Percentiles rank a stretch among this genome's conserved stretches.
Conservation (phyloP, 1,140 invertebrate species). For the Scylla paramamosain region DNA sequence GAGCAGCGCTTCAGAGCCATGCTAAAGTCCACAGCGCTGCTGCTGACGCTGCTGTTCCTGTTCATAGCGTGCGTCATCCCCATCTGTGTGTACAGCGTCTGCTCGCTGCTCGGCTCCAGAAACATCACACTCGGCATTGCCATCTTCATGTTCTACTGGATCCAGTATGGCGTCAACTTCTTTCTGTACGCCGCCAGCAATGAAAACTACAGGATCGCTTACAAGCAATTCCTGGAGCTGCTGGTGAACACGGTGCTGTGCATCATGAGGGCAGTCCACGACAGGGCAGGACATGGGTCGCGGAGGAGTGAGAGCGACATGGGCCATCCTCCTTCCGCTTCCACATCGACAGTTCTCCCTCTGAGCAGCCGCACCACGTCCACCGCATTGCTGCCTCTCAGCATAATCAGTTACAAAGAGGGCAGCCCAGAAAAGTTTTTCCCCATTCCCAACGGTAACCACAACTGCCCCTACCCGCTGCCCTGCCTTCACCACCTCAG, state of each 20-base stretch:
- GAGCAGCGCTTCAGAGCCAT: constrained; percentile 44
- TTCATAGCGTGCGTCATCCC: constrained; percentile 75
- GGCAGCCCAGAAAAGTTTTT: neutral
- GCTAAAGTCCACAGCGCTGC: constrained; percentile 72
- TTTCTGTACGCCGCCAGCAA: constrained; percentile 67
- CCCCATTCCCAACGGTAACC: neutral
- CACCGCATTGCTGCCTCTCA: neutral
- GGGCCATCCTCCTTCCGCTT: neutral
- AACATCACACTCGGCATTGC: constrained; percentile 50
- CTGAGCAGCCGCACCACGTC: neutral
- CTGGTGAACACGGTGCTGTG: neutral
- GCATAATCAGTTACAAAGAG: too few species aligned
- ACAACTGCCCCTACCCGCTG: neutral
- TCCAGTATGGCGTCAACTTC: constrained; percentile 64
- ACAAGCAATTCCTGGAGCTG: constrained; percentile 61
- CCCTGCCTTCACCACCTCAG: neutral
- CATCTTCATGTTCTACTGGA: constrained; percentile 73
- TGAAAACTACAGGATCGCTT: constrained; percentile 65
- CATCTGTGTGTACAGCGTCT: constrained; percentile 73
- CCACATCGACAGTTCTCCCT: neutral
- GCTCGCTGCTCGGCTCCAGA: neutral
- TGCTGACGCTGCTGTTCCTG: constrained; percentile 65
- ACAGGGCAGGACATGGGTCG: neutral
- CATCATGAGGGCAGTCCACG: neutral
- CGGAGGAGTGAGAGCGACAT: neutral